Conservation (phyloP, 2,113 vertebrate species). For the Typhlomys cinereus region DNA sequence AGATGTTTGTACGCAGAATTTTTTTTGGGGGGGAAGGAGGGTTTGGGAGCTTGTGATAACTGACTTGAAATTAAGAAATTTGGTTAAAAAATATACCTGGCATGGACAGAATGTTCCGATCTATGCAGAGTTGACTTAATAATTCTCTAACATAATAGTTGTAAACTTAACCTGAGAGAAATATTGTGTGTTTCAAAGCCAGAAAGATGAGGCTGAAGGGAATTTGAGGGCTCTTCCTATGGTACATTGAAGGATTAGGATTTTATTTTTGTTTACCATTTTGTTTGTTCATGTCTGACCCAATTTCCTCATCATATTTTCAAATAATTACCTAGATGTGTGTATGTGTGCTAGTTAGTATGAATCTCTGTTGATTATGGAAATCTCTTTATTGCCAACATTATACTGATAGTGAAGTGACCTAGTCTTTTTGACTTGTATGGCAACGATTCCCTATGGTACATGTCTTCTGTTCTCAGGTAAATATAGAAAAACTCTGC, state of each 20-base stretch:
- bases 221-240: not conserved
- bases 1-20: not conserved
- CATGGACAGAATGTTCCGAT: not conserved
- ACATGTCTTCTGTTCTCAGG: not conserved
- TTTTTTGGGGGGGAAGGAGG: no score
- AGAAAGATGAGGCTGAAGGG: not conserved
- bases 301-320: conserved; percentile 33
- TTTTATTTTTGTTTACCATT: not conserved
- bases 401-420: not conserved
- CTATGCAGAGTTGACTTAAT: not conserved
- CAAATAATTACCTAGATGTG: not conserved
- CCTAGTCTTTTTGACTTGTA: not conserved
- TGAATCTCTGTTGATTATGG: not conserved
- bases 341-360: not conserved
- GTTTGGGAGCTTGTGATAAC: not conserved
- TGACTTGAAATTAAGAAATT: conserved; percentile 34
- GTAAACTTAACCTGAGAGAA: not conserved
- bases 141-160: not conserved
- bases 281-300: not conserved
- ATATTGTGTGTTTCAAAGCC: not conserved
- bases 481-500: not conserved
- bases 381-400: not conserved
- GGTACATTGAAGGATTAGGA: not conserved
- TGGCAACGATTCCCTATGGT: not conserved
- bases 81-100: not conserved